Evolutionary conservation across 2,113 vertebrate species (phyloP), one percentile per base, ranked within the genome.

Genomic region (Myocastor coypus): DNA sequence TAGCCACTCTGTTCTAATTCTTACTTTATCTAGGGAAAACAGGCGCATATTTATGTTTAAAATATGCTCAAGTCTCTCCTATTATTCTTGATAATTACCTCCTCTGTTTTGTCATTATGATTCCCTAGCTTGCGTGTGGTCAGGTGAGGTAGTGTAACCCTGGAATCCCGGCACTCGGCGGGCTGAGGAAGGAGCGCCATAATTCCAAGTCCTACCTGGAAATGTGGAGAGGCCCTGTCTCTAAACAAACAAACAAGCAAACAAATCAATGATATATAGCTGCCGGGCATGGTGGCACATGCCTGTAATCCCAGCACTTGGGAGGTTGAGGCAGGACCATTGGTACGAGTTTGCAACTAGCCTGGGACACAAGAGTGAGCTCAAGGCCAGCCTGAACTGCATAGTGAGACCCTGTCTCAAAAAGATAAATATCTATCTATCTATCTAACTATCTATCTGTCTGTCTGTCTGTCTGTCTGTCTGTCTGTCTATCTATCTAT

Each of bases 31-130:
- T 71, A 16, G 32, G 77, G 46, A 85, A 71, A 83, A 55, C 26
- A 83, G 37, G 5, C 66, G 37, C 13, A 1, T 0, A 17, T 37
- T 75, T 59, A 6, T 63, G 5, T 30, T 55, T 63, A 7, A 50
- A 82, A 78, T 42, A 22, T 59, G 1, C 9, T 89, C 17, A n/a
- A 26, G 4, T 66, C 5, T 46, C 12, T n/a, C 14, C 32, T n/a
- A 12, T 50, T 86, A 1, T 34, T 59, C 66, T 69, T 71, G 50
- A 26, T 6, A 46, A 83, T 19, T 26, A 12, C 10, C n/a, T 32
- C 0, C 6, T 57, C 0, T 19, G 4, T n/a, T 2, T 19, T 22
- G 28, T 68, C 7, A 46, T 4, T 22, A 12, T 57, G 40, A 63
- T 75, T 7, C 5, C 20, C 55, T 42, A 12, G 1, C 22, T 12